These are phyloP conservation scores for Fratercula arctica DNA, from an alignment of 2,797 vertebrate genomes.

Conservation along the genomic window DNA sequence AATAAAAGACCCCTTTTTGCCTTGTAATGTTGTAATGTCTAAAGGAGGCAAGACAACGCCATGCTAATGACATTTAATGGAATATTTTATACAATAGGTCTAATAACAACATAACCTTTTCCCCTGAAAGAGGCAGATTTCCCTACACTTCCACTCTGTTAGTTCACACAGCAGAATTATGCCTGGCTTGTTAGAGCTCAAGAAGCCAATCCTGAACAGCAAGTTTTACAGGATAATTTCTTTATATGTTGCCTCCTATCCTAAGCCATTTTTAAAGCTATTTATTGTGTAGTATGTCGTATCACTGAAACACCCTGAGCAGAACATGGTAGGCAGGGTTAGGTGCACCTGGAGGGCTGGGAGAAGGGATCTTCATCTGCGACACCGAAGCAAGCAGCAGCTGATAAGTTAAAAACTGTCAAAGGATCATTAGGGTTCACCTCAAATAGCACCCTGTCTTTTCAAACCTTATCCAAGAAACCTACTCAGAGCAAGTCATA, in stretches of 20 bases:
- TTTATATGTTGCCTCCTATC: background rate
- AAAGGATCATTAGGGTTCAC: background rate
- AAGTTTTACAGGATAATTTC: background rate
- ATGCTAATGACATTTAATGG: background rate
- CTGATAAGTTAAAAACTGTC: background rate
- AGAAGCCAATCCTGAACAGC: background rate
- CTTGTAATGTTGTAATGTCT: background rate
- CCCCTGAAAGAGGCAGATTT: background rate
- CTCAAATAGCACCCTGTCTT: background rate
- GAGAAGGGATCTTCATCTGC: background rate
- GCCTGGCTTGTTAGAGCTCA: background rate
- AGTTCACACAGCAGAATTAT: background rate
- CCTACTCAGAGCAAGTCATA: background rate
- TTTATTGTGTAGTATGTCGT: background rate
- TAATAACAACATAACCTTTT: constrained; percentile 26
- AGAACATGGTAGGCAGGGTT: background rate
- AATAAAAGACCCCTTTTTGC: background rate
- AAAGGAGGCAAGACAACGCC: background rate
- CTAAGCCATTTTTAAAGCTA: background rate
- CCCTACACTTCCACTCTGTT: background rate
- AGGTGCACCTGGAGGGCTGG: background rate
- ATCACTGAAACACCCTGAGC: background rate
- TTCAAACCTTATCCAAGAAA: background rate
- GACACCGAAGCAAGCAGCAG: background rate
- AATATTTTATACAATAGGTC: constrained; percentile 11